These are phyloP conservation scores for Tribolium madens DNA, from an alignment of 1,140 invertebrate species.

Conservation along the genomic window DNA sequence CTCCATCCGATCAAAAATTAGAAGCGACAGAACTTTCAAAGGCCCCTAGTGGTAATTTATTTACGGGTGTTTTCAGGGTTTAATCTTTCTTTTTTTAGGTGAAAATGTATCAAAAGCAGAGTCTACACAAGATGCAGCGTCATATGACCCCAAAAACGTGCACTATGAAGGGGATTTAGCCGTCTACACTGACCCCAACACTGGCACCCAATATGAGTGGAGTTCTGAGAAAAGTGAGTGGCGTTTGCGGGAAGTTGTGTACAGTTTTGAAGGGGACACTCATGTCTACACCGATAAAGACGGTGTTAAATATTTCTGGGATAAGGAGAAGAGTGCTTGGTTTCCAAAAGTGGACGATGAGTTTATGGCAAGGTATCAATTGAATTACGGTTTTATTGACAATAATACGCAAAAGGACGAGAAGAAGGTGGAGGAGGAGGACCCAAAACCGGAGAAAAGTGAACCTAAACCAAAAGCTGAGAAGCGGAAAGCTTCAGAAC, in stretches of 20 bases:
- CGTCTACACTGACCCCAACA: slow-evolving; percentile 79
- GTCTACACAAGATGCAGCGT: background rate
- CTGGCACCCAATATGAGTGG: slow-evolving; percentile 78
- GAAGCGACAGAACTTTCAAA: no score
- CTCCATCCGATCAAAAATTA: no score
- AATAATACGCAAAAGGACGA: slow-evolving; percentile 68
- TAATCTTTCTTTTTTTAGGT: no score
- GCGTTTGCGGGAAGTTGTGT: slow-evolving; percentile 67
- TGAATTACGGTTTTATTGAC: slow-evolving; percentile 90
- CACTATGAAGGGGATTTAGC: slow-evolving; percentile 77
- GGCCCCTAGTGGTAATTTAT: no score
- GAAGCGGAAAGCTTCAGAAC: slow-evolving; percentile 68
- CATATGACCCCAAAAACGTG: slow-evolving; percentile 69
- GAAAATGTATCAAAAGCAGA: no score
- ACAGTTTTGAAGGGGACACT: slow-evolving; percentile 82
- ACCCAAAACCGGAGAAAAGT: slow-evolving; percentile 30
- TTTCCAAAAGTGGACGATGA: slow-evolving; percentile 98
- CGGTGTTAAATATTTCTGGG: slow-evolving; percentile 93
- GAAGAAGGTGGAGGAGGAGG: slow-evolving; percentile 23
- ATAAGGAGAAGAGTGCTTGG: slow-evolving; percentile 91
- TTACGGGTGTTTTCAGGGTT: no score
- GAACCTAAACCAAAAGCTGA: slow-evolving; percentile 49
- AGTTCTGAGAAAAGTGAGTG: slow-evolving; percentile 72
- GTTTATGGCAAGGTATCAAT: slow-evolving; percentile 95
- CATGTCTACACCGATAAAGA: slow-evolving; percentile 89